A percentile compares a stretch with the other conserved stretches of the same genome.
Evolutionary conservation across 1,140 invertebrate species (phyloP).

Genomic region (Pectinophora gossypiella): DNA sequence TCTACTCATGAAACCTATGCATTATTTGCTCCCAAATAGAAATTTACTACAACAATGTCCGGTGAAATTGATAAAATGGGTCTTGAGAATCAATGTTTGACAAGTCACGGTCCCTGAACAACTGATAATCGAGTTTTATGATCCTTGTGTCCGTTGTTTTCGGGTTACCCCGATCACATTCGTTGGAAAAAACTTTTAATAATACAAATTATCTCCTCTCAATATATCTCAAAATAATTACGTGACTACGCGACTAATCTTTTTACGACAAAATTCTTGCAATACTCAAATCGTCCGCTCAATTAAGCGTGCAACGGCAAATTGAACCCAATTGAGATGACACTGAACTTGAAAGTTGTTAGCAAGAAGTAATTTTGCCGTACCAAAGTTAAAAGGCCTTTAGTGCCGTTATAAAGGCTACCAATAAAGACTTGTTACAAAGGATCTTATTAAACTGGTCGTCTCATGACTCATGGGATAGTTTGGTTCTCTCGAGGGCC

Average conservation of each 20-base stretch:
- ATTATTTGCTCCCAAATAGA: constrained; percentile 36
- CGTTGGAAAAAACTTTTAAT: too few species aligned
- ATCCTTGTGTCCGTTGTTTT: constrained; percentile 5
- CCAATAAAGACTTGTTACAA: too few species aligned
- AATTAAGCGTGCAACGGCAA: constrained; percentile 3
- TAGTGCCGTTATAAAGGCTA: too few species aligned
- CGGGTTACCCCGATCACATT: neutral
- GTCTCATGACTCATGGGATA: constrained; percentile 31
- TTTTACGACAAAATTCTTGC: too few species aligned
- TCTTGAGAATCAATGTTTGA: constrained; percentile 19
- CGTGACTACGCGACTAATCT: too few species aligned
- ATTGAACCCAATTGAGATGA: constrained; percentile 31
- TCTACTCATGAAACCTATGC: constrained; percentile 40
- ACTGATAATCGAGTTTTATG: constrained; percentile 12
- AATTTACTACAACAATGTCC: constrained; percentile 25
- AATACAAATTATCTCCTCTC: too few species aligned
- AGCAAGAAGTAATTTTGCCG: constrained; percentile 17
- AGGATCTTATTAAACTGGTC: constrained; percentile 19
- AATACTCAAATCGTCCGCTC: neutral
- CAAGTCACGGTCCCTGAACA: constrained; percentile 20
- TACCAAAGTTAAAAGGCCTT: constrained; percentile 17
- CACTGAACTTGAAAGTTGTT: constrained; percentile 35
- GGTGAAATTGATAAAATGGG: constrained; percentile 42
- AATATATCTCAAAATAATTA: too few species aligned
- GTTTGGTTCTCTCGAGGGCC: constrained; percentile 40